Evolutionary conservation across 2,797 vertebrate species (phyloP), one percentile per base, ranked within the genome.

Genomic region (Pogoniulus pusillus): DNA sequence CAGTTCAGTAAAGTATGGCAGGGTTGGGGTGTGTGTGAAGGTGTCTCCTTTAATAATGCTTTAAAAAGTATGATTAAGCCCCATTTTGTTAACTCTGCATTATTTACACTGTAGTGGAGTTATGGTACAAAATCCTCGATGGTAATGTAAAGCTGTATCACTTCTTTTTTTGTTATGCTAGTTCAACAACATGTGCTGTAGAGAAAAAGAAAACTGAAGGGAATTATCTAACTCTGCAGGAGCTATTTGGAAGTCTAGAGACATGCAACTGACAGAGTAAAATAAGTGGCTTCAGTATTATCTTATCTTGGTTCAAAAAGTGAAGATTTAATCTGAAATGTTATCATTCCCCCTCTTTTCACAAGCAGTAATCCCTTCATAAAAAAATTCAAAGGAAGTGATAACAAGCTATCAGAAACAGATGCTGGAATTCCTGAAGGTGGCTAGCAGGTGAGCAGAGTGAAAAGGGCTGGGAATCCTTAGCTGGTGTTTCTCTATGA

Each of bases 311-410:
- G 12, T 47, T 91, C 64, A 81, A 94, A 94, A 88, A 64, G 12
- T 88, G 89, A 93, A 68, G n/a, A 39, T 91, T 94, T 91, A 82
- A 86, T 93, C 55, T 41, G 64, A 87, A 85, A 45, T n/a, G 16
- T 15, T 73, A 62, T 41, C 5, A 57, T 34, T 57, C 58, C 13
- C 34, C 59, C 60, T 85, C 51, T 86, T 68, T 77, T 53, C 60
- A 35, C 22, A 41, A 63, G 32, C 18, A 70, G 19, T 32, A 73
- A 85, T 87, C 93, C 32, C 30, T 51, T 76, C 57, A 82, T 54
- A 41, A 70, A 90, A 90, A 23, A 9, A 84, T 93, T 82, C 32
- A 82, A 85, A 82, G 59, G 20, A 83, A 81, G 13, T 30, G 6
- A 24, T 18, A 77, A n/a, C 12, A 92, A 64, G 10, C 35, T 87